phyloP scores from a whole-genome alignment of 2,797 vertebrate genomes.

The Tinamus major region DNA sequence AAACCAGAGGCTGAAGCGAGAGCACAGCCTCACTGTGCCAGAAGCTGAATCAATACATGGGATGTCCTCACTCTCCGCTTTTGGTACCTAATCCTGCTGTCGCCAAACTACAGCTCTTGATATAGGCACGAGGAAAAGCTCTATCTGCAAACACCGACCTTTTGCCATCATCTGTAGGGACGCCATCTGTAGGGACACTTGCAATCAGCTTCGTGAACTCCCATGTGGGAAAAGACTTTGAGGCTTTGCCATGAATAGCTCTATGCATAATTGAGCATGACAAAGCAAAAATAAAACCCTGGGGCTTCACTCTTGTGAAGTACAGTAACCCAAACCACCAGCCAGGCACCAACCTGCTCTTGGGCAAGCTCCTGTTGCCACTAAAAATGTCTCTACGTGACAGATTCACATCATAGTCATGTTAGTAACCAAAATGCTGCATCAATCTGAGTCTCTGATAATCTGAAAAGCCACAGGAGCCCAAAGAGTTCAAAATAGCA shows the following conservation, averaged over 20 bases:
- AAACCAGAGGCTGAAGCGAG: neutral
- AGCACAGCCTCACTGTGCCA: neutral
- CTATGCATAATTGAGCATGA: neutral
- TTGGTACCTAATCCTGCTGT: neutral
- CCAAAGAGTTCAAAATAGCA: neutral
- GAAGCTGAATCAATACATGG: rapidly evolving
- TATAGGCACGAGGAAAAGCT: neutral
- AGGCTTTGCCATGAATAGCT: neutral
- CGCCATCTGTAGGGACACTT: neutral
- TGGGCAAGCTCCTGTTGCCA: neutral
- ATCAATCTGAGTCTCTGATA: neutral
- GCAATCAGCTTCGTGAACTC: neutral
- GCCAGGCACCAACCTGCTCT: neutral
- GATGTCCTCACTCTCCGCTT: neutral
- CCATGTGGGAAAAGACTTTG: neutral
- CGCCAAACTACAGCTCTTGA: neutral
- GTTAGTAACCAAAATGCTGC: neutral
- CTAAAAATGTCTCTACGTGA: neutral
- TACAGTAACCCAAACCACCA: neutral
- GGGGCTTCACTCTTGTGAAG: neutral
- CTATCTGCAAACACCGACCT: neutral
- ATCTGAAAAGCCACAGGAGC: neutral
- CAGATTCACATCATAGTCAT: neutral
- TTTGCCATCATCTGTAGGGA: neutral
- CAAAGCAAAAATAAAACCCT: neutral